These are phyloP conservation scores for Microtus oregoni DNA, from an alignment of 2,113 vertebrate genomes.

Conservation along the genomic window DNA sequence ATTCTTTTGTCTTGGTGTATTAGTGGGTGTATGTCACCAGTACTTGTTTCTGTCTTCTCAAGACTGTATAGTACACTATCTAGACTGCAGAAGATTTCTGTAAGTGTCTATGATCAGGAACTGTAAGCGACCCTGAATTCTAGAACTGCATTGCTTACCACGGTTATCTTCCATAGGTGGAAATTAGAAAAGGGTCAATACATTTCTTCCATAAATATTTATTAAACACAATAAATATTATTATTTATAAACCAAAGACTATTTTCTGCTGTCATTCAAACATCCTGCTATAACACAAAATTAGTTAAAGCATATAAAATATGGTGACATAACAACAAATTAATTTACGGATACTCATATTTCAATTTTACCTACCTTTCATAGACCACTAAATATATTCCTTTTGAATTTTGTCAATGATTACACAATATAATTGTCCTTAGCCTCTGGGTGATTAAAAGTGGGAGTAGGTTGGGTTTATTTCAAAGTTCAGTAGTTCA, in stretches of 20 bases:
- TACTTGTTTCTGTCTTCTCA: neutral
- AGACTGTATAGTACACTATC: neutral
- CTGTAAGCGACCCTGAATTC: neutral
- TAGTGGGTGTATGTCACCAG: neutral
- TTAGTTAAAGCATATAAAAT: neutral
- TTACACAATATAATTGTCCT: neutral
- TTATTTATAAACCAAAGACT: neutral
- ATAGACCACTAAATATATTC: neutral
- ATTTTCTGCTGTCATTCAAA: neutral
- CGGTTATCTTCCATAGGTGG: neutral
- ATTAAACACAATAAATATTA: constrained; percentile 23
- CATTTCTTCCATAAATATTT: constrained; percentile 19
- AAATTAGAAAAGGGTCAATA: neutral
- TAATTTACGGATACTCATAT: neutral
- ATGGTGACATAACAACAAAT: neutral
- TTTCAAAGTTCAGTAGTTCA: neutral
- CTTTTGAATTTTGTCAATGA: neutral
- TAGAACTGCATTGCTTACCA: neutral
- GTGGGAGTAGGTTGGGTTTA: neutral
- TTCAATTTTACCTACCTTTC: constrained; percentile 15
- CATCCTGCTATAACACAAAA: neutral
- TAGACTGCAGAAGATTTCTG: neutral
- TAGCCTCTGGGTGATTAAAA: neutral
- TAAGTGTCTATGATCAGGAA: neutral
- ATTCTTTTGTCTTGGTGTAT: neutral